These are phyloP conservation scores for Thecophora atra DNA, from an alignment of 2,888 invertebrate genomes.

Conservation along the genomic window DNA sequence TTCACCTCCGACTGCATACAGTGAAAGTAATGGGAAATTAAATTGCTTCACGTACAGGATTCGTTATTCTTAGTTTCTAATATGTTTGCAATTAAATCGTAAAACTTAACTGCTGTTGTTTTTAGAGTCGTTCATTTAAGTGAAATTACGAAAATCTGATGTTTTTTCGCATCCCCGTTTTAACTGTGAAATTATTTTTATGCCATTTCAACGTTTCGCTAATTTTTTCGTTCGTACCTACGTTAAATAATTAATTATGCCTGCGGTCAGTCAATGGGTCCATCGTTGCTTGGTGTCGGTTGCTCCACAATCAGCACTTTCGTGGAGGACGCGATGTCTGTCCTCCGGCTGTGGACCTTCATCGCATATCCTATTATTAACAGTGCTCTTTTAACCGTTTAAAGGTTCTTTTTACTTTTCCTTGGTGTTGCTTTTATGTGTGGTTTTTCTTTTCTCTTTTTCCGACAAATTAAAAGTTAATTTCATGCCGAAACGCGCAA, in stretches of 20 bases:
- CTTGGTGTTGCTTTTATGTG: background rate
- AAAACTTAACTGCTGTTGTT: slow-evolving; percentile 52
- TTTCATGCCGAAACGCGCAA: slow-evolving; percentile 25
- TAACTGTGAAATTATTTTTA: slow-evolving; percentile 27
- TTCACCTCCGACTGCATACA: no score
- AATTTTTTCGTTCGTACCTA: slow-evolving; percentile 1
- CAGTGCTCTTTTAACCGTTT: background rate
- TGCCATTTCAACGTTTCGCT: slow-evolving; percentile 19
- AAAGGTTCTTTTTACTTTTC: slow-evolving; percentile 22
- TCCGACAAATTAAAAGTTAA: slow-evolving; percentile 26
- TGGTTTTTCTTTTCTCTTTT: slow-evolving; percentile 14
- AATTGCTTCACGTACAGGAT: background rate
- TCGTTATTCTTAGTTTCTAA: slow-evolving; percentile 49
- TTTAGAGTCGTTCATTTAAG: background rate
- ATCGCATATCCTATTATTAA: slow-evolving; percentile 2
- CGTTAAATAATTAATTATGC: slow-evolving; percentile 24
- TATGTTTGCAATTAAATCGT: slow-evolving; percentile 60
- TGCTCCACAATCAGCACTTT: no score
- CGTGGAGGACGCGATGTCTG: slow-evolving; percentile 15
- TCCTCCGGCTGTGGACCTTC: background rate
- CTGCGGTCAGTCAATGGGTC: background rate
- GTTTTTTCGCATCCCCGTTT: slow-evolving; percentile 12
- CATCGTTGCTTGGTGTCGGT: background rate
- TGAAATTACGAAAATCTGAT: slow-evolving; percentile 18
- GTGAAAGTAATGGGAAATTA: background rate